Base-by-base conservation (phyloP, 2,888 invertebrate genomes). In the Cecidostiba fungosa region DNA sequence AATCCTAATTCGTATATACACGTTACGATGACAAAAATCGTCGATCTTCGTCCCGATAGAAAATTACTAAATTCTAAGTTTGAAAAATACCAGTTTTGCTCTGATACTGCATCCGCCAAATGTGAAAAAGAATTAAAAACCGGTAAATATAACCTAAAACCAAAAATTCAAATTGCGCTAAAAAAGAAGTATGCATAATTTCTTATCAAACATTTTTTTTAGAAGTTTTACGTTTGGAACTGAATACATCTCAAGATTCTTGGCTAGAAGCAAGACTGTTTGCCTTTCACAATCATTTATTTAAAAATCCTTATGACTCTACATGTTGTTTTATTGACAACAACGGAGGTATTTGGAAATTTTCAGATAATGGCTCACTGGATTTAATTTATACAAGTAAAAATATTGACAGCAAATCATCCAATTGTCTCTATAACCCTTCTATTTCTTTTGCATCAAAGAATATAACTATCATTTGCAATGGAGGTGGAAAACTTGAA, bases 231-330 rank as follows among this genome's bases (percentile, higher is more conserved):
- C 90, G 90, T 43, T 87, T 91, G 77, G 92, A 92, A 83, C 89
- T 90, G n/a, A 90, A 85, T 70, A 77, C 87, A 3, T 89, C 89
- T 77, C 93, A 92, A 81, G 91, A 91, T 70, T 93, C 93, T 3
- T 90, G 91, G 88, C 78, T 93, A 12, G 93, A 93, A 89, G 90
- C 91, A 4, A 90, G 90, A 83, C 87, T 93, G 19, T 93, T 93
- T 86, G 92, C 92, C 26, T 92, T 92, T 86, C 93, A 93, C 77
- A 93, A 93, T 90, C 92, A 93, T 87, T 88, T 93, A 66, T 92
- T 91, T 87, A 90, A 90, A 83, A 93, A 92, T 88, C 90, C 91
- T 0, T 92, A 90, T 8, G 91, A 93, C 66, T 87, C 89, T 43
- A 91, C 92, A 1, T 92, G 90, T 84, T 93, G 92, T 92, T 93